Base-by-base conservation (phyloP, 2,888 invertebrate genomes). In the Conus canariensis region DNA sequence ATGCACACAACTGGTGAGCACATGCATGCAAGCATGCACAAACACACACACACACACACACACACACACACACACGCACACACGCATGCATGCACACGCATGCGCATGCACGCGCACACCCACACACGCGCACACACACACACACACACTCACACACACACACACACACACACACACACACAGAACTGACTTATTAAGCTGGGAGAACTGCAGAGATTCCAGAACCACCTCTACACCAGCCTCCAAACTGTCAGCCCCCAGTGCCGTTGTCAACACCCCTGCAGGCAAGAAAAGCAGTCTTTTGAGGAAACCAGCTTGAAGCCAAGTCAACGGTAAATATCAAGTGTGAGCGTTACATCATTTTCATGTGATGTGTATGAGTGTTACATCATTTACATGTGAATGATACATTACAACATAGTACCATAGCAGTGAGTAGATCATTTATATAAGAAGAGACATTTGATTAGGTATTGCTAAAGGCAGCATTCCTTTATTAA, bases 141-240 rank as follows among this genome's bases (percentile, higher is more conserved):
- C 70, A 70, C 70, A 70, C 30, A 7, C 77, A 77, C 77, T 5
- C 82, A 82, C 45, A 58, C 82, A 82, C 82, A 82, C 77, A 30
- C 77, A 77, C 77, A 77, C 77, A 25, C 45, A 56, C 82, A 56
- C 82, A 56, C 82, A 56, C 56, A 56, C 82, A 56, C 82, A 82
- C 2, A 56, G 16, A 82, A n/a, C 87, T 83, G 91, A 94, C 94
- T 93, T 93, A 91, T 94, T 95, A 9, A 95, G 88, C 91, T 93
- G 93, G 88, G 93, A 91, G 90, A 93, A 92, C 74, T 94, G 92
- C 56, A 95, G 58, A 60, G 93, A 93, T 59, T 93, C 92, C 59
- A 95, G 92, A 22, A 93, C 92, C 88, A 94, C 93, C n/a, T 93
- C 92, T 22, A 94, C 91, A 56, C 92, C 92, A 87, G 90, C 80